Base-by-base conservation (phyloP, 2,888 invertebrate species). In the Cantharis rufa region DNA sequence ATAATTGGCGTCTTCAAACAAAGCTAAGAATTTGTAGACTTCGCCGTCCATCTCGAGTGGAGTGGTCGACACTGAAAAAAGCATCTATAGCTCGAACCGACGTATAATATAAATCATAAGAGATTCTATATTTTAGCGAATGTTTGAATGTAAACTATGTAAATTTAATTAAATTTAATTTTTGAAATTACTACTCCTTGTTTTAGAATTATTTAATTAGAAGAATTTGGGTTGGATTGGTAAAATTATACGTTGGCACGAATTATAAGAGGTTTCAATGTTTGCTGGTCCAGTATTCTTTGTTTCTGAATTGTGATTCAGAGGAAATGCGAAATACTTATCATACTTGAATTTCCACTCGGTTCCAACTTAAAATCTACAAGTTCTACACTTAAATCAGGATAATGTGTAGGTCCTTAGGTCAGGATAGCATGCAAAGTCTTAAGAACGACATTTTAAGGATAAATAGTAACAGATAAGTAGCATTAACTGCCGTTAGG, bases 1-100 rank as follows among this genome's bases (percentile, higher is more conserved):
- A 81, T 84, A 84, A 84, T 84, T 84, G 83, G 83, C 81, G 82
- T 81, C 81, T 82, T 81, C 81, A 82, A 82, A 82, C 81, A 83
- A 82, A 81, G 82, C 80, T 79, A 75, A 80, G 81, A 80, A 80
- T 80, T 81, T 81, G 80, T 77, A 79, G 80, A 80, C 80, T 80
- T 76, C 78, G 79, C 73, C 70, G 74, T 32, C 70, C 64, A 74
- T 69, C 74, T 74, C 64, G 70, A 74, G 64, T 32, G 18, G 74
- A 74, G 70, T 74, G 74, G 70, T 21, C 62, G 28, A 18, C 13
- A 15, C 24, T 66, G 24, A 66, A 66, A 66, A 15, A 66, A 63
- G 18, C 7, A 64, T 13, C 64, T 66, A 13, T 24, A 66, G 10
- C 10, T 21, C 13, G 21, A 18, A 63, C 63, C 18, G 21, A 66